Evolutionary conservation across 2,113 vertebrate genomes (phyloP), one percentile per base, ranked within the genome.

Genomic region (Plestiodon gilberti): DNA sequence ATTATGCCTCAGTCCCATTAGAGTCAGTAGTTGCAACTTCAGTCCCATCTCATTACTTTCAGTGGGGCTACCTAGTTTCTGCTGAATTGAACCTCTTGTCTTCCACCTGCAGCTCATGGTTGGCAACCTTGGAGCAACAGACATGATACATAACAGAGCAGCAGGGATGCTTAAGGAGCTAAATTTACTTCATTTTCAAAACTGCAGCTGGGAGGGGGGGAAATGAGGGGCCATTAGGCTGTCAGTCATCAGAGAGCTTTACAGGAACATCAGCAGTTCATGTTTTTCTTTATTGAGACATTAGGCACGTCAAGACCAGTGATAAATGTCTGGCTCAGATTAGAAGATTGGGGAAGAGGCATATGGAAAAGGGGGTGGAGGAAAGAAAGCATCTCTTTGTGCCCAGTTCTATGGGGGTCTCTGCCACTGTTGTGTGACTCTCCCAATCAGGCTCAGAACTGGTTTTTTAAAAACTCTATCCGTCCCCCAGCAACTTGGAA

Each of bases 101-200:
- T 85, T 35, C 59, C 40, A 20, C 28, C 65, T 86, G 59, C 55
- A 43, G 64, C 35, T 70, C 84, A 25, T 75, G 33, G 82, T 30
- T 70, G 30, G 20, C 59, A 55, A 76, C 80, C 82, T 14, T 30
- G 25, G 40, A 0, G 0, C 71, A 55, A 76, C 4, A 57, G 74
- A 28, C 59, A 2, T 0, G 11, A 87, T 89, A 3, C 89, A 85
- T 79, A 35, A 0, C 84, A 3, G 78, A 94, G 85, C 92, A 93
- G 86, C 82, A 67, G 83, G 78, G 8, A 74, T 84, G 84, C 92
- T 94, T 92, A 94, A 93, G 87, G 88, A 89, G 86, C 69, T 90
- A 90, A 94, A 90, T 87, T 93, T 94, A 93, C 91, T 94, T 96
- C 82, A 81, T 92, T 92, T 95, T 94, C 87, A n/a, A 90, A 90